Base-by-base conservation (phyloP, 2,888 invertebrate species). In the Heteropelma amictum region DNA sequence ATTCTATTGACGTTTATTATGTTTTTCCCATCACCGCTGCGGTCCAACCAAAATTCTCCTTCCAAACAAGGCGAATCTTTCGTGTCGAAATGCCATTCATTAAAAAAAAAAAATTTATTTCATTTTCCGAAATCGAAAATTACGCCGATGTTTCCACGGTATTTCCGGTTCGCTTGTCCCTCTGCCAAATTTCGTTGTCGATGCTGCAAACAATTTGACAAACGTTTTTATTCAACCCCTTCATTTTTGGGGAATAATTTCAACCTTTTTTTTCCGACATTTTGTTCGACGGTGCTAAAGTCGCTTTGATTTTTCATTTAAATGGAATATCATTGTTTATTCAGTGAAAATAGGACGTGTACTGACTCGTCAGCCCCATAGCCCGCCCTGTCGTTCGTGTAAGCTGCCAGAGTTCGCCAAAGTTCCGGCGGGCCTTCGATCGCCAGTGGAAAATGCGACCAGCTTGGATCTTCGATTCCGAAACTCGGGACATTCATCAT, bases 351-450 rank as follows among this genome's bases (percentile, higher is more conserved):
- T 33, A 14, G 14, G 14, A 38, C 12, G n/a, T 45, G 12, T 17
- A 81, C 81, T 76, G 47, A 87, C 87, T 81, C 83, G 30, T 86
- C 84, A 0, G 79, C 63, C n/a, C 81, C 74, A 5, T 65, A 76
- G 23, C 80, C 76, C 14, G 79, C 74, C 17, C 74, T 74, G 33
- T 84, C 83, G 6, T 76, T 80, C 12, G 85, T 81, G 42, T 86
- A 87, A n/a, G 84, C 83, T 3, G 87, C 87, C 26, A 88, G 76
- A 6, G 85, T 79, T 45, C 84, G 80, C 88, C 87, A 88, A n/a
- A 88, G 76, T 72, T 88, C 87, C 7, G 81, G 83, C 1, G 88
- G 86, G 0, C 87, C 87, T 77, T 88, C 86, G 61, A 88, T 86
- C 0, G 86, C 83, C 0, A 87, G 80, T 3, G 87, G 86, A 74